Percentiles rank a stretch among this genome's conserved stretches.
These are phyloP conservation scores for Triplophysa bombifrons DNA, from an alignment of 2,797 vertebrate genomes.

Conservation along the genomic window DNA sequence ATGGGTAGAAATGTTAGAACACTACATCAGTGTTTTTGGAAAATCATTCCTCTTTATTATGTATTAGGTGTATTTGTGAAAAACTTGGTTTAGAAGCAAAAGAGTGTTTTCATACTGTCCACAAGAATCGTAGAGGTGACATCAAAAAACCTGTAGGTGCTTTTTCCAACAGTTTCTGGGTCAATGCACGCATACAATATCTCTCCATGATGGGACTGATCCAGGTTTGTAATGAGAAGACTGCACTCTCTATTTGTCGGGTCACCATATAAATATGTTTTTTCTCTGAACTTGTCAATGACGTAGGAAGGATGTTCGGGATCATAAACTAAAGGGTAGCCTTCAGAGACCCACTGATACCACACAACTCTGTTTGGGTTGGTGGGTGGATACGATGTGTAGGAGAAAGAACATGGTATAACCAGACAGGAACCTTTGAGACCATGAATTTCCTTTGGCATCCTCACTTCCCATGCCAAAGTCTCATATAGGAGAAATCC, in stretches of 20 bases:
- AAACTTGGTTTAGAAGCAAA: no score
- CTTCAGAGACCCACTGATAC: conserved; percentile 54
- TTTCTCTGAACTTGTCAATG: conserved; percentile 44
- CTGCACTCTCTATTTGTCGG: conserved; percentile 31
- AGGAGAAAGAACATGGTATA: conserved; percentile 67
- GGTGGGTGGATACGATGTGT: conserved; percentile 41
- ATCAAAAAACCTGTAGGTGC: conserved; percentile 60
- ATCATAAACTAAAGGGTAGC: conserved; percentile 70
- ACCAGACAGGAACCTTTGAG: conserved; percentile 64
- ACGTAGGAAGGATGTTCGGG: fast-evolving
- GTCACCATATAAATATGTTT: background rate
- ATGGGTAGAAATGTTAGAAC: background rate
- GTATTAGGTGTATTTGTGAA: no score
- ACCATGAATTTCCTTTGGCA: conserved; percentile 58
- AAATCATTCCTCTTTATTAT: no score
- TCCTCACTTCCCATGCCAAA: conserved; percentile 56
- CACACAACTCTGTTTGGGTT: conserved; percentile 62
- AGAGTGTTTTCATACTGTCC: conserved; percentile 30
- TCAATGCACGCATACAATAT: conserved; percentile 70
- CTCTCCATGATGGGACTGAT: conserved; percentile 44
- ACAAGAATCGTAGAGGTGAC: conserved; percentile 64
- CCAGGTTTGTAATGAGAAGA: conserved; percentile 59
- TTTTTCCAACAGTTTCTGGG: conserved; percentile 59
- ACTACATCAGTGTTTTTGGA: no score
- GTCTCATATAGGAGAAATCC: conserved; percentile 47